Evolutionary conservation across 2,113 vertebrate genomes (phyloP).

Genomic region (Aramus guarauna): DNA sequence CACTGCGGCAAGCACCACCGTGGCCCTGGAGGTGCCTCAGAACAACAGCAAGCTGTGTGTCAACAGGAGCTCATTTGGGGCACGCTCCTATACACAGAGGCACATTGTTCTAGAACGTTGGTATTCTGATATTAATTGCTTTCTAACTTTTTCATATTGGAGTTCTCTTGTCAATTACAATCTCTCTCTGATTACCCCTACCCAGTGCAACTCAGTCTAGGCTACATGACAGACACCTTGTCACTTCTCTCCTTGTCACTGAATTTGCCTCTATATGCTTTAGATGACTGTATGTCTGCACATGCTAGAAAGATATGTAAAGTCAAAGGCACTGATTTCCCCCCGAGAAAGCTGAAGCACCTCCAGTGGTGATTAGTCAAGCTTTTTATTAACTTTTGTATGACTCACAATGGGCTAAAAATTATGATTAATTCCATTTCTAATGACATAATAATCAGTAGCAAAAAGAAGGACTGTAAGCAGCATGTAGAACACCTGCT

Average conservation of each 20-base stretch:
- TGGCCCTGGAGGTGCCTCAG: background rate
- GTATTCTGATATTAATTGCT: background rate
- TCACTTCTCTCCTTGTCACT: fast-evolving
- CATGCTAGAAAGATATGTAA: background rate
- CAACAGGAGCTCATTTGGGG: background rate
- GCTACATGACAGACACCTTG: background rate
- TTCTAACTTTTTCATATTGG: background rate
- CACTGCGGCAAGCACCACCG: background rate
- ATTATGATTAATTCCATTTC: background rate
- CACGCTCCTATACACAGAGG: fast-evolving
- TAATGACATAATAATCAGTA: background rate
- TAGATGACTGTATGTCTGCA: background rate
- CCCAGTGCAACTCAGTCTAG: background rate
- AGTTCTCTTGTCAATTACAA: background rate
- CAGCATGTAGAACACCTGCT: background rate
- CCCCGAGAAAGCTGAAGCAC: background rate
- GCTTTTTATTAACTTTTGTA: background rate
- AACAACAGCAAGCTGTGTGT: background rate
- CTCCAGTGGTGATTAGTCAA: background rate
- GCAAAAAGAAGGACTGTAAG: background rate
- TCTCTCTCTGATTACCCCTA: background rate
- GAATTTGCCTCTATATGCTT: background rate
- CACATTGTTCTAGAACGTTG: background rate
- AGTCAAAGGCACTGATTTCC: background rate
- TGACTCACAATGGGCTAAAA: background rate